phyloP scores from a whole-genome alignment of 2,888 invertebrate genomes.

The Eledone cirrhosa region DNA sequence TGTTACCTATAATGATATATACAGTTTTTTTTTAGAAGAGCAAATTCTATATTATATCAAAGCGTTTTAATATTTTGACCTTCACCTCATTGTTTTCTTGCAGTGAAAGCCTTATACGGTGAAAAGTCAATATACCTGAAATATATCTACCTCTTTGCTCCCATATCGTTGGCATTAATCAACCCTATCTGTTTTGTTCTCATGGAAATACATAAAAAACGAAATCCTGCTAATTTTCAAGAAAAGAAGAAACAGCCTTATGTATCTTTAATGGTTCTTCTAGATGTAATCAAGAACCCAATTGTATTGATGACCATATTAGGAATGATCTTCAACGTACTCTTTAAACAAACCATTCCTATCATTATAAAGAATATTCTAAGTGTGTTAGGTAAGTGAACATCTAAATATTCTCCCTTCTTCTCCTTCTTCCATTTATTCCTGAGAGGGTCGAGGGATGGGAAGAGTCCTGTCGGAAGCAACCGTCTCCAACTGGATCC shows the following conservation, averaged over 20 bases:
- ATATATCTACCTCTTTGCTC: constrained; percentile 92
- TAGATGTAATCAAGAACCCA: constrained; percentile 81
- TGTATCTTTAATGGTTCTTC: constrained; percentile 47
- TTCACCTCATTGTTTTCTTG: constrained; percentile 31
- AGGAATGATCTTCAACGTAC: constrained; percentile 85
- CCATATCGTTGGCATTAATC: constrained; percentile 88
- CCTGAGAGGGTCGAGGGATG: too few species aligned
- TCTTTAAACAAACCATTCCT: constrained; percentile 82
- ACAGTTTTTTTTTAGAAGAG: too few species aligned
- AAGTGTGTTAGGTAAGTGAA: constrained; percentile 71
- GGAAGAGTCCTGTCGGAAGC: too few species aligned
- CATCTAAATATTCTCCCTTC: too few species aligned
- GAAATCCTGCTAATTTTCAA: constrained; percentile 29
- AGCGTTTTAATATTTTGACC: neutral
- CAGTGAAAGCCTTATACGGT: constrained; percentile 79
- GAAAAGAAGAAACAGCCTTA: constrained; percentile 31
- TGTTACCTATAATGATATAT: too few species aligned
- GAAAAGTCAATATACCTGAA: constrained; percentile 89
- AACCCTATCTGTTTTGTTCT: constrained; percentile 91
- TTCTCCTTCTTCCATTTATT: too few species aligned
- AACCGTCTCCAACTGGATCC: too few species aligned
- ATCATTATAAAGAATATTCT: constrained; percentile 79
- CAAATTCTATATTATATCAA: neutral
- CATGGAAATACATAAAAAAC: constrained; percentile 81
- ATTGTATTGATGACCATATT: constrained; percentile 91